Base-by-base conservation (phyloP, 2,888 invertebrate species). In the Agonum fuliginosum region DNA sequence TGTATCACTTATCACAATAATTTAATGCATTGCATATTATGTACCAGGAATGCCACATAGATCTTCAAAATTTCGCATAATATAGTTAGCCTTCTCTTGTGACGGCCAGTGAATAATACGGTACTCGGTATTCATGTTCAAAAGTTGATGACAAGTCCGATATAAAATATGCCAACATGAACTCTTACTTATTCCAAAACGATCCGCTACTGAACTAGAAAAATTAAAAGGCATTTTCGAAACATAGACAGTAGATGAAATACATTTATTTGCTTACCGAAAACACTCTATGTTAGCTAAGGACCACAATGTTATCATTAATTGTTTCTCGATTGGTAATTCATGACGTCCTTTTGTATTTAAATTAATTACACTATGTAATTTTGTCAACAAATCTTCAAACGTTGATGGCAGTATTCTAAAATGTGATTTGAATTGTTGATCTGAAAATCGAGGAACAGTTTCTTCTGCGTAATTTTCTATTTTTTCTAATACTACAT, bases 111-210 rank as follows among this genome's bases (percentile, higher is more conserved):
- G 10, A 12, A 69, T 37, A 41, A 69, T 69, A 12, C 37, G 17
- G 3, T 41, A 69, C n/a, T 14, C 12, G 6, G n/a, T 37, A 12
- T 69, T 69, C 10, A 41, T 37, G 3, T 41, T 30, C 12, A 69
- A 37, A 5, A 69, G 8, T 3, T 41, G n/a, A n/a, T 41, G 1
- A 19, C 69, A 69, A 4, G 69, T 41, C 22, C 69, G 14, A 20
- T 69, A 69, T 19, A 69, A 69, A n/a, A 69, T 19, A n/a, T 69
- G 41, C 69, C 69, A 69, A 17, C 41, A 69, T 5, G 19, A n/a
- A 10, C 30, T 30, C 22, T 69, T 41, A 37, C 41, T 69, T 5
- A 69, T 17, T 3, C 41, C 69, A 12, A 69, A 69, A 20, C n/a
- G 27, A 43, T 69, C 19, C 10, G 69, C 46, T 12, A 46, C 46